Conservation (phyloP, 2,797 vertebrate species). For the Gallinago nigripennis region DNA sequence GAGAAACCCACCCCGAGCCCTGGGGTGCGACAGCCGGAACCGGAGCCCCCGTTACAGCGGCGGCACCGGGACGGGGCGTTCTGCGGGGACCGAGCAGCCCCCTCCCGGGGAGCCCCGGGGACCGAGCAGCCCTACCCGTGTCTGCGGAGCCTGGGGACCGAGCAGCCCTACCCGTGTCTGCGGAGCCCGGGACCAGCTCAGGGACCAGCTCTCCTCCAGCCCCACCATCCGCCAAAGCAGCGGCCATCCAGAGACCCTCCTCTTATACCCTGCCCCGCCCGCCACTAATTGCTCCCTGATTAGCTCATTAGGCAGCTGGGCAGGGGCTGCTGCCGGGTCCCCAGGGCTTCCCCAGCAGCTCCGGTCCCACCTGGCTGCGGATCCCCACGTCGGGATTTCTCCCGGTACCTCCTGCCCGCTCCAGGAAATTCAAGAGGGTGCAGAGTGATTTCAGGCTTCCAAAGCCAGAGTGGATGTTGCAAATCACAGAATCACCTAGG, state of each 20-base stretch:
- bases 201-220: not conserved
- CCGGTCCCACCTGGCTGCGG: not conserved
- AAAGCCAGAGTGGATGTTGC: not conserved
- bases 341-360: not conserved
- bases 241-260: fast-evolving
- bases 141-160: fast-evolving
- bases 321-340: not conserved
- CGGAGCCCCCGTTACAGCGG: fast-evolving
- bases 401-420: not conserved
- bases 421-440: not conserved
- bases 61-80: fast-evolving
- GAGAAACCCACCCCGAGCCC: fast-evolving
- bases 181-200: too few relatives aligned
- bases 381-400: fast-evolving
- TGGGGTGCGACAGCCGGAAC: fast-evolving
- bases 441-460: not conserved
- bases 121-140: fast-evolving
- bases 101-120: too few relatives aligned
- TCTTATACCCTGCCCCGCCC: not conserved
- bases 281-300: not conserved
- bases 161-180: fast-evolving
- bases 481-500: not conserved
- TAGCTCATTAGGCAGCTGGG: not conserved
- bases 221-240: fast-evolving
- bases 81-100: not conserved